These are phyloP conservation scores for Calephelis nemesis DNA, from an alignment of 1,140 invertebrate species.

Conservation along the genomic window DNA sequence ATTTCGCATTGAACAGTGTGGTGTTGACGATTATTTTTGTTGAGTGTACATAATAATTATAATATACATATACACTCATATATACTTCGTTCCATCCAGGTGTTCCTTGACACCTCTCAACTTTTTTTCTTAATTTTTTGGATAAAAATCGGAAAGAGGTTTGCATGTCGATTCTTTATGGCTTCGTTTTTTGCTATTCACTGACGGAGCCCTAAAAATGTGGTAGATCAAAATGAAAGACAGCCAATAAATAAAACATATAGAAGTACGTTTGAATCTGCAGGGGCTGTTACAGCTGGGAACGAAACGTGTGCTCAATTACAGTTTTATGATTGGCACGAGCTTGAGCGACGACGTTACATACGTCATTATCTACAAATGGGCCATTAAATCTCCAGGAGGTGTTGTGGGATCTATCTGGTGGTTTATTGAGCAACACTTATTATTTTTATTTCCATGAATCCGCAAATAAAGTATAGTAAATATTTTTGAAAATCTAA, in stretches of 20 bases:
- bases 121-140: no score
- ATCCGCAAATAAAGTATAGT: no score
- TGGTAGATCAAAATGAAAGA: not conserved
- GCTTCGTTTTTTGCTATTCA: no score
- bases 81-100: no score
- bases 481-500: no score
- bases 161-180: no score
- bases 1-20: no score
- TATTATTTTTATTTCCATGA: not conserved
- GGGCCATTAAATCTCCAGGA: not conserved
- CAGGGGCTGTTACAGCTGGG: not conserved
- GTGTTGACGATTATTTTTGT: no score
- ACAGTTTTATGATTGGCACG: conserved; percentile 9
- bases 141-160: no score
- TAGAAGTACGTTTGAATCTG: not conserved
- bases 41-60: no score
- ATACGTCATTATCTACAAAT: conserved; percentile 9
- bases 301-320: conserved; percentile 3
- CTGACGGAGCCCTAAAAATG: not conserved
- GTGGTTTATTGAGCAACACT: not conserved
- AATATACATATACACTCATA: no score
- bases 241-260: conserved; percentile 1
- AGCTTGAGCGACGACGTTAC: conserved; percentile 1
- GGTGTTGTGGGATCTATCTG: not conserved
- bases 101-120: no score